phyloP scores from a whole-genome alignment of 2,797 vertebrate genomes.

The Ateles fusciceps region DNA sequence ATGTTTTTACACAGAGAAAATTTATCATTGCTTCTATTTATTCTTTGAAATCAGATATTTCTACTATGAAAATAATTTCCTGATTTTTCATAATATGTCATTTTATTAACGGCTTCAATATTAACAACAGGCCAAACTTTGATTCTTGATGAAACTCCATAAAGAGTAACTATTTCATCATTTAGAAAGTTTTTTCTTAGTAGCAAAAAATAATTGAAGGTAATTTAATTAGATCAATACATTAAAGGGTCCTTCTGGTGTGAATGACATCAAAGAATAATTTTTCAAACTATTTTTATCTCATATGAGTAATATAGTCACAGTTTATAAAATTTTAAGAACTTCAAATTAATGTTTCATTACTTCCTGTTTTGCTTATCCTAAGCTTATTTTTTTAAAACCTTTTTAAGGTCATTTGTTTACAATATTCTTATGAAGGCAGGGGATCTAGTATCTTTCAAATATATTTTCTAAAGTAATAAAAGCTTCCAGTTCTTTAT shows the following conservation, averaged over 20 bases:
- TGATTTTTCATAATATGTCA: background rate
- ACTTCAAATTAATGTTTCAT: background rate
- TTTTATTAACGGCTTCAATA: background rate
- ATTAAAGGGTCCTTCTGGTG: background rate
- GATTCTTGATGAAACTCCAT: background rate
- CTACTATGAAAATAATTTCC: background rate
- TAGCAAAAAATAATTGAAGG: background rate
- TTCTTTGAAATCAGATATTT: background rate
- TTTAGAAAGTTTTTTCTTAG: background rate
- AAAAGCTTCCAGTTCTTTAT: background rate
- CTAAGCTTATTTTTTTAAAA: background rate
- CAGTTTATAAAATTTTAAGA: constrained; percentile 29
- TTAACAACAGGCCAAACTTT: background rate
- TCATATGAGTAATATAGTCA: background rate
- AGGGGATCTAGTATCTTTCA: background rate
- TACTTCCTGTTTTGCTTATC: background rate
- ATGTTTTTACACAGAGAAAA: background rate
- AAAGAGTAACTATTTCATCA: background rate
- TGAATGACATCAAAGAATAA: background rate
- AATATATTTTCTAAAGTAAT: background rate
- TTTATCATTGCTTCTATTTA: background rate
- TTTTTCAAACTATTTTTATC: background rate
- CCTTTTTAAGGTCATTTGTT: background rate
- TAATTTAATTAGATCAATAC: background rate
- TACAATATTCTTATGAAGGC: background rate